Percentiles rank a stretch among this genome's conserved stretches.
These are phyloP conservation scores for Rhynchomys soricoides DNA, from an alignment of 2,113 vertebrate genomes.

Conservation along the genomic window DNA sequence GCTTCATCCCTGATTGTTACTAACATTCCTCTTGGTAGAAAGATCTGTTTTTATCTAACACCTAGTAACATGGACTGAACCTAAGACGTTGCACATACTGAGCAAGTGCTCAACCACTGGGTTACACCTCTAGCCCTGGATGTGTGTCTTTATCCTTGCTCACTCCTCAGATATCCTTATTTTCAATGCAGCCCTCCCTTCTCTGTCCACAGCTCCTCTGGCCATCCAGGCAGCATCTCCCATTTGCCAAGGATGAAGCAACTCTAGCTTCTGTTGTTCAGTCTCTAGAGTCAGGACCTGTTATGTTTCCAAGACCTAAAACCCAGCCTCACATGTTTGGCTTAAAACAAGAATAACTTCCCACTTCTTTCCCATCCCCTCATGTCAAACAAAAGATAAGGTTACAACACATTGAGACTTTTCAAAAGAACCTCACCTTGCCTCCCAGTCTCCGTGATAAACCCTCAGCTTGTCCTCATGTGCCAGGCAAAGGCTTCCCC, in stretches of 20 bases:
- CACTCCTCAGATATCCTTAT: not conserved
- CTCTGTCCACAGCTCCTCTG: not conserved
- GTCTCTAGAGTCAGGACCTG: not conserved
- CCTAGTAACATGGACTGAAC: not conserved
- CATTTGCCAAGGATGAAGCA: not conserved
- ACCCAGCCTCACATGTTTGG: not conserved
- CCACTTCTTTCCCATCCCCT: not conserved
- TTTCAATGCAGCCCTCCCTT: not conserved
- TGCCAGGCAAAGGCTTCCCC: not conserved
- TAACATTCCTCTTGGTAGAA: not conserved
- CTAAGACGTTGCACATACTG: not conserved
- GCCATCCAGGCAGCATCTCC: not conserved
- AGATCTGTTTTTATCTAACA: not conserved
- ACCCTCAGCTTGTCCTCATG: not conserved
- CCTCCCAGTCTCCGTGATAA: not conserved
- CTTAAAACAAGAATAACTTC: not conserved
- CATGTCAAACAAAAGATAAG: not conserved
- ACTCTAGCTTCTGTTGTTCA: not conserved
- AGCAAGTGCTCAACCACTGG: not conserved
- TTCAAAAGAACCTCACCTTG: not conserved
- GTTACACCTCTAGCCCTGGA: no score
- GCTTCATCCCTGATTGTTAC: not conserved
- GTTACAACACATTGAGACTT: not conserved
- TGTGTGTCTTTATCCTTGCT: not conserved
- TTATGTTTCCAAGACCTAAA: not conserved